phyloP scores from a whole-genome alignment of 2,113 vertebrate species.

The Haliaeetus leucogaster region DNA sequence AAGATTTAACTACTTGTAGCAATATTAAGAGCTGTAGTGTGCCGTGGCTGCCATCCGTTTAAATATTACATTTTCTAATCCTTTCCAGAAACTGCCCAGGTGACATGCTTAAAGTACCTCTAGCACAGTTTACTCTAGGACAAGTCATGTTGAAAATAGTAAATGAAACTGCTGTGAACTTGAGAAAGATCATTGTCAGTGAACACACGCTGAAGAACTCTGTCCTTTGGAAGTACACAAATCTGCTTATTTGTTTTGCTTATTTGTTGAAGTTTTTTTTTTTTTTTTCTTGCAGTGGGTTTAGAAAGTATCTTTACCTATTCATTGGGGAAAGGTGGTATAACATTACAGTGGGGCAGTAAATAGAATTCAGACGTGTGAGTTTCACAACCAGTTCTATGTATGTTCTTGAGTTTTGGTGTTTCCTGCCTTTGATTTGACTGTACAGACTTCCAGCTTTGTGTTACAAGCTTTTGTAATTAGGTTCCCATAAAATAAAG shows the following conservation, averaged over 20 bases:
- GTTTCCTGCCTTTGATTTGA: neutral
- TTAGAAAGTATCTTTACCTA: neutral
- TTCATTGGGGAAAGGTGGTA: neutral
- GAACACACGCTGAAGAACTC: neutral
- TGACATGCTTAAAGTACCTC: neutral
- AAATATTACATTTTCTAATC: neutral
- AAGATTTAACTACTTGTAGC: neutral
- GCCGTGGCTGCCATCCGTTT: neutral
- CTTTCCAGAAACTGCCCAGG: neutral
- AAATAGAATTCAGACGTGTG: fast-evolving
- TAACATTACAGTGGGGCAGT: neutral
- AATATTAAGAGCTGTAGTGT: neutral
- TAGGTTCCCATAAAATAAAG: neutral
- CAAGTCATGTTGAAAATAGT: neutral
- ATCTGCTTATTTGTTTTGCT: neutral
- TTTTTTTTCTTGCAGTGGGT: neutral
- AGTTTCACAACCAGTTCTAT: neutral
- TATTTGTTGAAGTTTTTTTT: neutral
- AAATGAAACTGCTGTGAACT: neutral
- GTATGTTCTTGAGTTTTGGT: neutral
- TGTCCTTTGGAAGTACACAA: neutral
- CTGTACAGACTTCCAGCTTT: neutral
- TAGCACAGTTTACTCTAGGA: neutral
- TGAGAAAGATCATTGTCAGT: neutral
- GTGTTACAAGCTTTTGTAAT: neutral